phyloP scores from a whole-genome alignment of 2,797 vertebrate species.

The Notolepis coatsorum region DNA sequence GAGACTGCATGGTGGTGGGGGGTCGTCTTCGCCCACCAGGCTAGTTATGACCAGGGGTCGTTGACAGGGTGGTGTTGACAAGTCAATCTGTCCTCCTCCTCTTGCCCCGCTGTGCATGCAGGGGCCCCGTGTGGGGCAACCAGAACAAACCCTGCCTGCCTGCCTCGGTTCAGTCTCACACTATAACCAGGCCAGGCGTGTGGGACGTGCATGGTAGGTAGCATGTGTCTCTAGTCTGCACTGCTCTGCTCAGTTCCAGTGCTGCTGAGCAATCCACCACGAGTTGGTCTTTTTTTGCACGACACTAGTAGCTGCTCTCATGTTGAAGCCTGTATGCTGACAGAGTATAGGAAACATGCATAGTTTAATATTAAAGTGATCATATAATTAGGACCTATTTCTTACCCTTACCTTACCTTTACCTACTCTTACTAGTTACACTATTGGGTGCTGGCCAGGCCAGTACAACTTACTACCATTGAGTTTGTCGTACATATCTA shows the following conservation, averaged over 20 bases:
- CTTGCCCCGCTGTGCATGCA: conserved; percentile 50
- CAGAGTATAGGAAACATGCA: too few species aligned
- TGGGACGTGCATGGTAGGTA: conserved; percentile 10
- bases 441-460: too few species aligned
- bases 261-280: background rate
- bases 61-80: conserved; percentile 74
- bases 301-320: too few species aligned
- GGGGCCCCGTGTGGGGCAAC: conserved; percentile 41
- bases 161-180: conserved; percentile 10
- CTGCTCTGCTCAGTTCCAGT: conserved; percentile 8
- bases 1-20: conserved; percentile 21
- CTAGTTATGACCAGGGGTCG: conserved; percentile 47
- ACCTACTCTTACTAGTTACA: too few species aligned
- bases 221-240: conserved; percentile 4
- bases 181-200: conserved; percentile 1
- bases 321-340: too few species aligned
- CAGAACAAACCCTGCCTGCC: background rate
- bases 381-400: too few species aligned
- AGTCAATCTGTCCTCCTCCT: conserved; percentile 63
- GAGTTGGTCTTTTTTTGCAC: too few species aligned
- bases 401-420: too few species aligned
- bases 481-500: too few species aligned
- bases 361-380: too few species aligned
- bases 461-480: too few species aligned
- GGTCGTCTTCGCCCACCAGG: conserved; percentile 21